Evolutionary conservation across 1,140 invertebrate species (phyloP).

Genomic region (Brachionus angularis): DNA sequence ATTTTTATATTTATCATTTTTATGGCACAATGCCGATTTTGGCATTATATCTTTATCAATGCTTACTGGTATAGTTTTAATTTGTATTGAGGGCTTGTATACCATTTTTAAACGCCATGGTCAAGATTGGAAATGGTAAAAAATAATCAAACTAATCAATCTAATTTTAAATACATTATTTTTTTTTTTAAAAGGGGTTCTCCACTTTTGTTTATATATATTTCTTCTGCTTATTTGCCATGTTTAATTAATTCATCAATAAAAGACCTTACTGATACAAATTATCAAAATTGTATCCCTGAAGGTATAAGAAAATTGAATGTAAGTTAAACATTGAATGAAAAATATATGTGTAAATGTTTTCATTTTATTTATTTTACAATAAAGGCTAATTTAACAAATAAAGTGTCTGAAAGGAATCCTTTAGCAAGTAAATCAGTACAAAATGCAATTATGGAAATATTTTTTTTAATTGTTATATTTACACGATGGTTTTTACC

Average conservation of each 20-base stretch:
- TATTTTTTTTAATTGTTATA: constrained; percentile 19
- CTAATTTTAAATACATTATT: background rate
- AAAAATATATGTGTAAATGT: background rate
- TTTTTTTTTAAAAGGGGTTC: constrained; percentile 17
- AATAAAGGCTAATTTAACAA: no score
- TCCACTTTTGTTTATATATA: constrained; percentile 14
- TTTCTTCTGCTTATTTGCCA: constrained; percentile 9
- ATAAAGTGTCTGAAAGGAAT: no score
- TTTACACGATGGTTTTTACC: constrained; percentile 18
- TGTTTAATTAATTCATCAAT: background rate
- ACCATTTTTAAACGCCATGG: background rate
- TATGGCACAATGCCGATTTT: constrained; percentile 7
- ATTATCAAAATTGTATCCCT: no score
- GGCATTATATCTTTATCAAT: background rate
- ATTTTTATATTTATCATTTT: constrained; percentile 19
- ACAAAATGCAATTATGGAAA: background rate
- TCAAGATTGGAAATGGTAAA: constrained; percentile 20
- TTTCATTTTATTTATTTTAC: no score
- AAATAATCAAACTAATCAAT: background rate
- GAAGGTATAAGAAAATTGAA: no score
- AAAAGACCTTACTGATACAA: background rate
- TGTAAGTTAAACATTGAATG: background rate
- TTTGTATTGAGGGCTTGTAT: constrained; percentile 6
- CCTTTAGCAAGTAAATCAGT: constrained; percentile 13
- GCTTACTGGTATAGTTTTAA: background rate